Percentiles rank a stretch among this genome's conserved stretches.
Conservation (phyloP, 2,113 vertebrate genomes). For the Rissa tridactyla region DNA sequence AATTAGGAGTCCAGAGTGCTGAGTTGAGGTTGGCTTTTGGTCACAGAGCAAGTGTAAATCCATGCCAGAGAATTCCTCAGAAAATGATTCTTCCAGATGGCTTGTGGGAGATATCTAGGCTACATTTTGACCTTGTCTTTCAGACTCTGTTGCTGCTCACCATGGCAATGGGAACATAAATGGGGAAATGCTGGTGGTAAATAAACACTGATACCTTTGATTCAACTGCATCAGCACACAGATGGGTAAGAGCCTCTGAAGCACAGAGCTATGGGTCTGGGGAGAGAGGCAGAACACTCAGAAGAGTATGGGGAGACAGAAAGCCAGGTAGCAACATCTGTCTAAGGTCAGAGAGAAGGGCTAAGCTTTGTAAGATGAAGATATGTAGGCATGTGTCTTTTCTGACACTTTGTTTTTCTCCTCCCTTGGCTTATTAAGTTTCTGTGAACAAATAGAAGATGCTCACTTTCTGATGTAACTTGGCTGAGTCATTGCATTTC, state of each 20-base stretch:
- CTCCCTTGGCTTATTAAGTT: background rate
- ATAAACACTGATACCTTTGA: background rate
- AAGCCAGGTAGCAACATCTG: background rate
- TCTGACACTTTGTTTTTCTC: background rate
- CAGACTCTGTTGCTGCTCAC: constrained; percentile 6
- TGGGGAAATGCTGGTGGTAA: background rate
- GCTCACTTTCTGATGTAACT: background rate
- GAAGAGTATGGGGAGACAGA: background rate
- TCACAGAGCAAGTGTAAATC: background rate
- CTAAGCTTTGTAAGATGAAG: background rate
- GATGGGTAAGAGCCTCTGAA: background rate
- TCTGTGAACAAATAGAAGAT: background rate
- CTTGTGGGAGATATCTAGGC: constrained; percentile 12
- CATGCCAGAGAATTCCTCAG: background rate
- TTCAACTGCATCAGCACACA: background rate
- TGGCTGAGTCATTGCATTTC: background rate
- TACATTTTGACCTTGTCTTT: constrained; percentile 23
- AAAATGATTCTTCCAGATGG: background rate
- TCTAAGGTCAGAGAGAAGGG: background rate
- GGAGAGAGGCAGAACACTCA: background rate
- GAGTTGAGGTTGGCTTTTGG: background rate
- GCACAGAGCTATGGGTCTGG: background rate
- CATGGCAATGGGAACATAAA: background rate
- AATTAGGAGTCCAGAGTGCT: background rate
- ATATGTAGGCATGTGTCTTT: background rate